Percentiles rank a stretch among this genome's conserved stretches.
phyloP scores from a whole-genome alignment of 1,140 invertebrate genomes.

The Lucilia sericata region DNA sequence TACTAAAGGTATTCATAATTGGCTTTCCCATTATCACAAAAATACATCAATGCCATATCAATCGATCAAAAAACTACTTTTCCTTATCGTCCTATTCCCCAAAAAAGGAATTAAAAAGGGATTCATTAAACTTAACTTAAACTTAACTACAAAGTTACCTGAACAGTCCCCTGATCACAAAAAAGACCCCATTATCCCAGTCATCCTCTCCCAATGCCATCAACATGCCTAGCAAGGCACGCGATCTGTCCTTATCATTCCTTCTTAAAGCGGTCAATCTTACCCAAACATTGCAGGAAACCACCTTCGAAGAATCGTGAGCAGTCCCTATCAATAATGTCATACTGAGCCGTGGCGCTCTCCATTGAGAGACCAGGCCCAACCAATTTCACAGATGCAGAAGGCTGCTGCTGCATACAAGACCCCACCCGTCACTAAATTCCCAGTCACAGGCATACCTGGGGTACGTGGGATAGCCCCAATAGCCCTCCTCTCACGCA shows the following conservation, averaged over 20 bases:
- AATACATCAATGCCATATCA: too few relatives aligned
- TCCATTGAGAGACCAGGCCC: not conserved
- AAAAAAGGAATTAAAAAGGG: too few relatives aligned
- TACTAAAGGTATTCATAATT: too few relatives aligned
- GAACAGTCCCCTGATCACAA: not conserved
- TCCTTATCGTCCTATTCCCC: too few relatives aligned
- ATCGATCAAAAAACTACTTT: too few relatives aligned
- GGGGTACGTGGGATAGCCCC: not conserved
- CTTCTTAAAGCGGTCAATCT: not conserved
- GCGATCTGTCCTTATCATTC: not conserved
- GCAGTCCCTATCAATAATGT: not conserved
- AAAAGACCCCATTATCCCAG: too few relatives aligned
- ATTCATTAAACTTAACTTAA: too few relatives aligned
- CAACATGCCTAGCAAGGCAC: not conserved
- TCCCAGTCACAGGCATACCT: not conserved
- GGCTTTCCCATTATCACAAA: too few relatives aligned
- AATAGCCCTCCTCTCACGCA: not conserved
- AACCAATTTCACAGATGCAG: too few relatives aligned
- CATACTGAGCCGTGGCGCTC: not conserved
- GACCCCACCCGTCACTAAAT: not conserved
- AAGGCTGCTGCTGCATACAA: not conserved
- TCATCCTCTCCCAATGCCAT: not conserved
- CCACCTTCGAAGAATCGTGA: not conserved
- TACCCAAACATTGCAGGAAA: not conserved
- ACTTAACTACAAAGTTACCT: too few relatives aligned